Evolutionary conservation across 2,113 vertebrate genomes (phyloP).

Genomic region (Mellivora capensis): DNA sequence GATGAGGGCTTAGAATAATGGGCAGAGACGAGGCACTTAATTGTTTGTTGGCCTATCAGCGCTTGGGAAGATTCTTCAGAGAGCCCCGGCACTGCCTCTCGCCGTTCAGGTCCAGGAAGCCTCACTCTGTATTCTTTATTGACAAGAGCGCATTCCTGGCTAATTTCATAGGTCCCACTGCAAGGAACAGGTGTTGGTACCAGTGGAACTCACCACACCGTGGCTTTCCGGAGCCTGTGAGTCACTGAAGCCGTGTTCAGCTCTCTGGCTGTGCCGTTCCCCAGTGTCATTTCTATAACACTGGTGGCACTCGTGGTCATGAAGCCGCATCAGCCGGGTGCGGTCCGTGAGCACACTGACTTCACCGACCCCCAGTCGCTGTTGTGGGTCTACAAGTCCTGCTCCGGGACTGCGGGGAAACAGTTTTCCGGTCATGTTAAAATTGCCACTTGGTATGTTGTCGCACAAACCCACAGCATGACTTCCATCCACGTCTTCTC

Average conservation of each 20-base stretch:
- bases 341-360: accelerated
- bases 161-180: background rate
- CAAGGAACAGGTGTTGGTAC: background rate
- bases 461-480: background rate
- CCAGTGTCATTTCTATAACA: background rate
- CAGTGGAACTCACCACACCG: background rate
- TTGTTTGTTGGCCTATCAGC: background rate
- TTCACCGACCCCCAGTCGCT: background rate
- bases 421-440: background rate
- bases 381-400: background rate
- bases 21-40: background rate
- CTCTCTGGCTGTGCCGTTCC: too few species aligned
- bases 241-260: accelerated
- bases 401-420: background rate
- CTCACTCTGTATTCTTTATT: too few species aligned
- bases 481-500: background rate
- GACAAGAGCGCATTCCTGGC: background rate
- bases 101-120: background rate
- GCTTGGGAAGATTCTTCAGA: background rate
- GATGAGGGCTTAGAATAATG: background rate
- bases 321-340: background rate
- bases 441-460: background rate
- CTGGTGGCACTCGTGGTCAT: accelerated
- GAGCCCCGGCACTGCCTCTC: background rate
- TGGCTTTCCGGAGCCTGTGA: background rate